Base-by-base conservation (phyloP, 2,797 vertebrate genomes). In the Microchirus variegatus region DNA sequence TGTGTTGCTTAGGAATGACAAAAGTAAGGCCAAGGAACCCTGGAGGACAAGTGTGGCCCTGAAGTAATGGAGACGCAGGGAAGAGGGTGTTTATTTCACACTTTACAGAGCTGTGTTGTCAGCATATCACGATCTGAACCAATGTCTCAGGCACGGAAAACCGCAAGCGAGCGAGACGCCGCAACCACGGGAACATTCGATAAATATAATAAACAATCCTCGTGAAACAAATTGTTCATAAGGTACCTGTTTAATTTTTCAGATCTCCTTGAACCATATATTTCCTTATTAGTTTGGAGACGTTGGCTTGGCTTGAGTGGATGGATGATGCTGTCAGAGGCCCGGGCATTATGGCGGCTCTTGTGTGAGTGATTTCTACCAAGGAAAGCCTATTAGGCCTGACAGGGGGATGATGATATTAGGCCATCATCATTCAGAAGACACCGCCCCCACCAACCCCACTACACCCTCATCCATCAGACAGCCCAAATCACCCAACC, bases 331-430 rank as follows among this genome's bases (percentile, higher is more conserved):
- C 95, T 98, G 96, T 98, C 96, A 96, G 92, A 92, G 90, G 92
- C 92, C 91, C 67, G 95, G 95, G 96, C 96, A 96, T 97, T 97
- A 98, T 96, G 95, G 96, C 95, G 94, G 93, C 63, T 94, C 95
- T 31, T 94, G 93, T 97, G 96, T 98, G 97, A 99, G 96, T 97
- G 97, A 99, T 99, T 97, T 96, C 95, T 95, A 95, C 94, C 95
- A 96, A 94, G 96, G 95, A 96, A 98, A 98, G 96, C 96, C 97
- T 99, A 99, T 99, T 99, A 99, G 95, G 93, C 93, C 96, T 98
- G 97, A 98, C 97, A 98, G 97, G 96, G 95, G 95, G 96, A 97
- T 99, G 97, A 97, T 98, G 96, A 98, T 99, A 98, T 98, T 99
- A 97, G 96, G 94, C 96, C 95, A 96, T 98, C 96, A 99, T 97